Base-by-base conservation (phyloP, 2,888 invertebrate species). In the Drosophila kambysellisi region DNA sequence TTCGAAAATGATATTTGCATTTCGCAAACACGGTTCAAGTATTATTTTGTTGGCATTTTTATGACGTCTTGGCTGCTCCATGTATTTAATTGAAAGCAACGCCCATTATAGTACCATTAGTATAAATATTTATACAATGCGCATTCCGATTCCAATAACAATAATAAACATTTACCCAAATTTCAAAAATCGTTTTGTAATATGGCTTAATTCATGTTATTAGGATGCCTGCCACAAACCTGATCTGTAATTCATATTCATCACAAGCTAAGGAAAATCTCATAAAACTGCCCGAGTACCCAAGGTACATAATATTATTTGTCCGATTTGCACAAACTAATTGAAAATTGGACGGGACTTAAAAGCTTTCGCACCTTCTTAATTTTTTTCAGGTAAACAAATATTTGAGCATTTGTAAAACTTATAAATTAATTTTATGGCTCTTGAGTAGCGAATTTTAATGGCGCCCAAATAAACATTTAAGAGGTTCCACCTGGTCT, bases 341-440 rank as follows among this genome's bases (percentile, higher is more conserved):
- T 61, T 50, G 32, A n/a, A 37, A 53, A 39, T 41, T 56, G 20
- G 37, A 46, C 32, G 25, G 39, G 32, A 52, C 60, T 58, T 41
- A 15, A 32, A 39, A 41, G 25, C 37, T 62, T 43, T 65, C 48
- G 48, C 84, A 62, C 67, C 41, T 54, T 17, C 32, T 60, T 46
- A 64, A 62, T 50, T 50, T 39, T 32, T 41, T 41, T 25, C 20
- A 12, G 43, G 48, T 88, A 86, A 86, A 89, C 88, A 88, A 68
- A 67, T 59, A 59, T 70, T 43, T 30, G 73, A 72, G 76, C 73
- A 80, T 87, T 89, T 80, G 74, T 80, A 74, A 81, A 77, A 78
- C 79, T 82, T 72, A 89, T 86, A 82, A 86, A 88, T 89, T 81
- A 66, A 20, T 69, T 89, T 90, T 79, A 90, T 79, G 56, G 71